Base-by-base conservation (phyloP, 2,797 vertebrate genomes). In the Rhinella marina region DNA sequence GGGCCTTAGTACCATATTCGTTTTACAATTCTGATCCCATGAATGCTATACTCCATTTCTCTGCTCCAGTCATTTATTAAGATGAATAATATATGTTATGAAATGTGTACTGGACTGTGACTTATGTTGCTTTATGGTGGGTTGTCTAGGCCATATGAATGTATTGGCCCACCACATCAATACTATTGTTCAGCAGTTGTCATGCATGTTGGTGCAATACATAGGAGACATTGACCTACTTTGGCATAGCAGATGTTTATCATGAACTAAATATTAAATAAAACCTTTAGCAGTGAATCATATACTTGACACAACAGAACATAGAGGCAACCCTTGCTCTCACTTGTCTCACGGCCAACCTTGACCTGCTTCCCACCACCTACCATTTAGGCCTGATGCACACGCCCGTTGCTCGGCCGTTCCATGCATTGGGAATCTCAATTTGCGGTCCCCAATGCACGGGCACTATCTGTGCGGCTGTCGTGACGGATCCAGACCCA, bases 21-120 rank as follows among this genome's bases (percentile, higher is more conserved):
- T 10, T 75, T 23, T 2, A 50, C n/a, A 3, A 50, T 75, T 50
- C 21, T 23, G 72, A 52, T 75, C 41, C 21, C 41, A 52, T 52
- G 10, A 75, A 52, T 48, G 13, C 10, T 50, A 11, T 9, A n/a
- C 12, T 50, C 9, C 13, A 2, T 27, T 19, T 29, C 32, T 23
- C 17, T 50, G 41, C 41, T 23, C 72, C 19, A 19, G 13, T 10
- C 32, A 73, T 48, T 19, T 72, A 8, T 75, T 50, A 75, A 50
- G n/a, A 50, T 75, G 21, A 75, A 75, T 52, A 12, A n/a, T 75
- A 50, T 52, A 75, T 75, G 41, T 52, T n/a, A 75, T 75, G 72
- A 48, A 73, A 9, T 72, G 72, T 75, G 41, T 50, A 21, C n/a
- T 75, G 10, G 70, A 48, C 32, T 48, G 70, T 48, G 10, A 75